Evolutionary conservation across 2,797 vertebrate species (phyloP), one percentile per base, ranked within the genome.

Genomic region (Odontamblyopus lacepedii): DNA sequence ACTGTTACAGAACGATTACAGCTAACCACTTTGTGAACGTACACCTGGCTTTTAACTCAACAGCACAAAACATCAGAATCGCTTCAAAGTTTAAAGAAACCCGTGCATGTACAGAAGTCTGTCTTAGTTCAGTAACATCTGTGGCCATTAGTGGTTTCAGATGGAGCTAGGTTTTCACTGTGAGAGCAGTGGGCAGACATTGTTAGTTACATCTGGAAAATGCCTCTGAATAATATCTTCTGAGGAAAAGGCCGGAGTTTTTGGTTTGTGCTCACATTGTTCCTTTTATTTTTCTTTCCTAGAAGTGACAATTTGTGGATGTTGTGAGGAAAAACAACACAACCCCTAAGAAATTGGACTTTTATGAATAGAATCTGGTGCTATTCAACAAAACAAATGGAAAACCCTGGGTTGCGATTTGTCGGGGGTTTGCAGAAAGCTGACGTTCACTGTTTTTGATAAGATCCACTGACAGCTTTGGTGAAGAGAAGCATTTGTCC

Each of bases 381-480:
- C 64, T 72, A 80, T 75, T 80, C 63, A 64, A 69, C 15, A 66
- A 50, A 66, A 66, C 64, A 66, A 66, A 66, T 51, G 64, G 75
- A 70, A 74, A 83, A 77, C 59, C 56, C 32, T 77, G 70, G 73
- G 44, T 69, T 75, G 50, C 66, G 71, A 50, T 44, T 26, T 29
- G 27, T 38, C n/a, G 4, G 48, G 78, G 74, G 73, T 57, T 50
- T 72, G 74, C 78, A 81, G 78, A 81, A 74, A 72, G 77, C 77
- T 85, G 78, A 85, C 63, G 48, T 70, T 83, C 69, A 55, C 75
- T 68, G 79, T 84, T 85, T 83, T 90, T 86, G 83, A 90, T 87
- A 88, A 91, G 84, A 83, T 88, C 77, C 53, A 69, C 81, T 87
- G 83, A 88, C 85, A 87, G 84, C 83, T 86, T 80, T 76, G 73